Conservation (phyloP, 2,888 invertebrate genomes). For the Agrotis ipsilon region DNA sequence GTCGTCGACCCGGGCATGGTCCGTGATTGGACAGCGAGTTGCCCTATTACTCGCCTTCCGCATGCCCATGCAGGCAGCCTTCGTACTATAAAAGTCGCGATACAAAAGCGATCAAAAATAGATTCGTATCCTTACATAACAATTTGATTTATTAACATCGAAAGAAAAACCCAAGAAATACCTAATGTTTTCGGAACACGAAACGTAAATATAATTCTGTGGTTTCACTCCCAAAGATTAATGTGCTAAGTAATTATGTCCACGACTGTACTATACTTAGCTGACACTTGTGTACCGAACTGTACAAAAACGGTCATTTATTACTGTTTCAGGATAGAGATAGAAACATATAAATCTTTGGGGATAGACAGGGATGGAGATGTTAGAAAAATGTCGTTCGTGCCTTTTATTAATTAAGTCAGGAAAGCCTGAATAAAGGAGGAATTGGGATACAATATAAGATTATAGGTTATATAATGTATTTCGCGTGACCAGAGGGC, state of each 20-base stretch:
- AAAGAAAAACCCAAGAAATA: background rate
- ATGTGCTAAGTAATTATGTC: slow-evolving; percentile 55
- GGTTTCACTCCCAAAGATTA: slow-evolving; percentile 36
- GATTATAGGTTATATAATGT: slow-evolving; percentile 3
- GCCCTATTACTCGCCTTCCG: too few relatives aligned
- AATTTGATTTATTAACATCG: background rate
- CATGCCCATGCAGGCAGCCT: too few relatives aligned
- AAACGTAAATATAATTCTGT: slow-evolving; percentile 5
- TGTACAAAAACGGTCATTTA: slow-evolving; percentile 61
- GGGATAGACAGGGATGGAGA: background rate
- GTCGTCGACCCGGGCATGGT: too few relatives aligned
- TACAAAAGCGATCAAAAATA: background rate
- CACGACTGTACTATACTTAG: slow-evolving; percentile 34
- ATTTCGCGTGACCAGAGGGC: background rate
- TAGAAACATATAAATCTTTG: background rate
- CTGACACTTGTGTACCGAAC: slow-evolving; percentile 33
- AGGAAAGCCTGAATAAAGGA: slow-evolving; percentile 31
- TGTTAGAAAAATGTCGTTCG: slow-evolving; percentile 37
- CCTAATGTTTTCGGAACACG: slow-evolving; percentile 11
- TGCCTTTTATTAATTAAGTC: slow-evolving; percentile 56
- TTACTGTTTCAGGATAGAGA: slow-evolving; percentile 36
- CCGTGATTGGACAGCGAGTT: too few relatives aligned
- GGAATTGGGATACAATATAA: slow-evolving; percentile 8
- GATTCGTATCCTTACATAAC: background rate
- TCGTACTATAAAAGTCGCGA: background rate